phyloP scores from a whole-genome alignment of 2,888 invertebrate genomes.

The Folsomia candida region DNA sequence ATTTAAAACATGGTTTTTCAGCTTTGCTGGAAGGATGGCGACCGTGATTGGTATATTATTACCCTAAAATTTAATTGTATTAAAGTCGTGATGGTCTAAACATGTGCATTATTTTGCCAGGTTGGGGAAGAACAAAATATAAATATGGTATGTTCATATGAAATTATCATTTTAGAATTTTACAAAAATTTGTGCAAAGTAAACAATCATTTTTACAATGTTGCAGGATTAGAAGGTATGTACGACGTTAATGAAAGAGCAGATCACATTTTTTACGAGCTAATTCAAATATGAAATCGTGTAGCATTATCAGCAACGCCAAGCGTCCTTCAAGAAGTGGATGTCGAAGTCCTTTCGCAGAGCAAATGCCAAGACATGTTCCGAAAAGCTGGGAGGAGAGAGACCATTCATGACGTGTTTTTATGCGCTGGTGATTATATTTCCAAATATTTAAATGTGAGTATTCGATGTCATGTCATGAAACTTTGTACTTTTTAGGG shows the following conservation, averaged over 20 bases:
- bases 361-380: slow-evolving; percentile 91
- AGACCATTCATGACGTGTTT: slow-evolving; percentile 91
- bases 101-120: slow-evolving; percentile 54
- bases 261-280: neutral
- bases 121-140: slow-evolving; percentile 78
- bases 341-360: slow-evolving; percentile 72
- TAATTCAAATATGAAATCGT: neutral
- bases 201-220: slow-evolving; percentile 9
- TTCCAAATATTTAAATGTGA: neutral
- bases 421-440: slow-evolving; percentile 69
- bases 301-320: slow-evolving; percentile 66
- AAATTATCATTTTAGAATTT: neutral
- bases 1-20: too few species aligned
- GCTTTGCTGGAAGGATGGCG: neutral
- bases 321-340: slow-evolving; percentile 66
- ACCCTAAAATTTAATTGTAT: too few species aligned
- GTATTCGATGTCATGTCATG: neutral
- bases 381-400: slow-evolving; percentile 80
- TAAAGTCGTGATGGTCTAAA: too few species aligned
- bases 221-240: slow-evolving; percentile 25
- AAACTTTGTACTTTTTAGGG: slow-evolving; percentile 53
- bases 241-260: neutral
- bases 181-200: too few species aligned
- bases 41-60: neutral
- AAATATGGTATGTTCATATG: slow-evolving; percentile 24